phyloP scores from a whole-genome alignment of 2,113 vertebrate species.

The Ramphastos sulfuratus region DNA sequence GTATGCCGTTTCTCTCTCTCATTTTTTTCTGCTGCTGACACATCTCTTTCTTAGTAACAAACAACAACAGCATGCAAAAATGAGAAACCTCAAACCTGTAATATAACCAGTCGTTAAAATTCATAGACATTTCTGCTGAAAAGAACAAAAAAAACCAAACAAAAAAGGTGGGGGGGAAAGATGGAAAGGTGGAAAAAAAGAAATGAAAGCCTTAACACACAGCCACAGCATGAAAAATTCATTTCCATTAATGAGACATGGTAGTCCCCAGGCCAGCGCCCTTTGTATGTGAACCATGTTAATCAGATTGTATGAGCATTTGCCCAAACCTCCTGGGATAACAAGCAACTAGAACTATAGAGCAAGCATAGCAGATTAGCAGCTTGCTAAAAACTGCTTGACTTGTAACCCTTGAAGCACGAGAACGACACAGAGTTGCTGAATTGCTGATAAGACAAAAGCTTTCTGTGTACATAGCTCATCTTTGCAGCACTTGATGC shows the following conservation, averaged over 20 bases:
- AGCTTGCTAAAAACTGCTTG: conserved; percentile 72
- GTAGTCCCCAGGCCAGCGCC: conserved; percentile 71
- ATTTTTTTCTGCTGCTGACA: not conserved
- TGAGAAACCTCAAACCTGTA: not conserved
- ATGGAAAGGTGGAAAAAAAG: not conserved
- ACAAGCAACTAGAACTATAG: conserved; percentile 46
- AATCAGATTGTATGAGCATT: conserved; percentile 75
- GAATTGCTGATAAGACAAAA: conserved; percentile 5
- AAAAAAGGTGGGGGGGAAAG: not conserved
- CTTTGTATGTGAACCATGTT: conserved; percentile 69
- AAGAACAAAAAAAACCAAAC: not conserved
- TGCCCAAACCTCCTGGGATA: conserved; percentile 67
- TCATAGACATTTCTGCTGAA: not conserved
- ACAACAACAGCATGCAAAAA: conserved; percentile 6
- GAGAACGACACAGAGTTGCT: not conserved
- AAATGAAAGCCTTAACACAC: conserved; percentile 44
- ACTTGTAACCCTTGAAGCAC: conserved; percentile 73
- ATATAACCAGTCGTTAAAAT: conserved; percentile 9
- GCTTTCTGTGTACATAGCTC: not conserved
- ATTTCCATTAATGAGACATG: conserved; percentile 70
- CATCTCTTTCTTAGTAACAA: conserved; percentile 33
- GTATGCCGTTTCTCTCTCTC: not conserved
- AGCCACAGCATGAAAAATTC: conserved; percentile 67
- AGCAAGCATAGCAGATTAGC: conserved; percentile 67
- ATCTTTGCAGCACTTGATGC: not conserved